Conservation (phyloP, 2,113 vertebrate genomes). For the Chrysochloris asiatica region DNA sequence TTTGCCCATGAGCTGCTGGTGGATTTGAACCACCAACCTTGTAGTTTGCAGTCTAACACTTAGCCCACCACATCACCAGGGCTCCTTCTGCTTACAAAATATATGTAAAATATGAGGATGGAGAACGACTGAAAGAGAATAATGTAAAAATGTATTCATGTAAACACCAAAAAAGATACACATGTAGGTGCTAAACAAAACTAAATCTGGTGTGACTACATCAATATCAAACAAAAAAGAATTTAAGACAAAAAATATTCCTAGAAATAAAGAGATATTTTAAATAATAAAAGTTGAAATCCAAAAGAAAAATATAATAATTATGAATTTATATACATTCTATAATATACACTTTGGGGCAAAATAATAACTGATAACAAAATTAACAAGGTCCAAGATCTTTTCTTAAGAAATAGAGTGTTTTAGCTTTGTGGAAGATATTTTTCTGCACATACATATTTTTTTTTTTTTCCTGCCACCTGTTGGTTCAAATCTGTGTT, state of each 20-base stretch:
- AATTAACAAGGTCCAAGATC: neutral
- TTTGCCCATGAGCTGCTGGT: too few species aligned
- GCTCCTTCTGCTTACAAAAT: too few species aligned
- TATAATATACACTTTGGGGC: neutral
- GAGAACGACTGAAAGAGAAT: too few species aligned
- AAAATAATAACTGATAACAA: conserved; percentile 28
- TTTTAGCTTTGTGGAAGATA: neutral
- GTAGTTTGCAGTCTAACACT: too few species aligned
- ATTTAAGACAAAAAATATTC: neutral
- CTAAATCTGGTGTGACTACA: too few species aligned
- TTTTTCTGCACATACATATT: neutral
- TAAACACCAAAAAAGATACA: too few species aligned
- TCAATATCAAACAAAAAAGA: neutral
- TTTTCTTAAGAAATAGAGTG: neutral
- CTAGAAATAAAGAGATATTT: conserved; percentile 8
- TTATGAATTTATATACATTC: neutral
- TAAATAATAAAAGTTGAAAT: neutral
- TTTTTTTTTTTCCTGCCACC: neutral
- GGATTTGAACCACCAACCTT: too few species aligned
- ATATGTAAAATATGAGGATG: too few species aligned
- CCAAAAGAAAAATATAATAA: neutral
- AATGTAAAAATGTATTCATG: too few species aligned
- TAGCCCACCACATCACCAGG: too few species aligned
- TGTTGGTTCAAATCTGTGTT: neutral
- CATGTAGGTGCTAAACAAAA: too few species aligned